Conservation (phyloP, 2,797 vertebrate species). For the Poeciliopsis gracilis region DNA sequence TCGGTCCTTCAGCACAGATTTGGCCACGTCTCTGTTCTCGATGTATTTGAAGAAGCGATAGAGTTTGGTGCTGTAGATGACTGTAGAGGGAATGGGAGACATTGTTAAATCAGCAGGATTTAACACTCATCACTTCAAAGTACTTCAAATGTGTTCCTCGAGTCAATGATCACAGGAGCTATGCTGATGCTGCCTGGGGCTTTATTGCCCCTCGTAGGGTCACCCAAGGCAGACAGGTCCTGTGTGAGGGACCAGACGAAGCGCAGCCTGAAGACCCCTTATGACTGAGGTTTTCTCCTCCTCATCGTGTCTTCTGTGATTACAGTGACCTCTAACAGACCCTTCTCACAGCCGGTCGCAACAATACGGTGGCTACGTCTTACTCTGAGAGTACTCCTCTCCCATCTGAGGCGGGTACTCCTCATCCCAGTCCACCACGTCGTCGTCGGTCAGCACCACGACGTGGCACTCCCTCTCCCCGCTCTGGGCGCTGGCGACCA, state of each 20-base stretch:
- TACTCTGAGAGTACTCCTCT: conserved; percentile 98
- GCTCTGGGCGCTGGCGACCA: conserved; percentile 97
- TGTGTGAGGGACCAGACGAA: too few relatives aligned
- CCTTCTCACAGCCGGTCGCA: too few relatives aligned
- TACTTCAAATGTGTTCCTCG: not conserved
- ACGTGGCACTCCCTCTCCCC: conserved; percentile 97
- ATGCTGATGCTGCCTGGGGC: too few relatives aligned
- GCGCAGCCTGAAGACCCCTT: too few relatives aligned
- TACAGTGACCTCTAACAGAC: too few relatives aligned
- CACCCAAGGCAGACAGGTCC: too few relatives aligned
- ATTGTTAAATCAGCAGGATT: not conserved
- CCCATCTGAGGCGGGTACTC: conserved; percentile 99
- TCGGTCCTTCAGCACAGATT: conserved; percentile 94
- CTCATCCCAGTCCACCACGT: conserved; percentile 98
- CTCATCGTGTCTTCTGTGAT: too few relatives aligned
- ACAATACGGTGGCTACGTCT: conserved; percentile 20
- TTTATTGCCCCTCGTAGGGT: too few relatives aligned
- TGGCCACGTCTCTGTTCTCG: conserved; percentile 97
- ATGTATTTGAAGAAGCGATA: conserved; percentile 99
- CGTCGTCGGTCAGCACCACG: conserved; percentile 96
- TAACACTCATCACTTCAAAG: not conserved
- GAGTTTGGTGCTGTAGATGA: conserved; percentile 99
- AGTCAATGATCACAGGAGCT: too few relatives aligned
- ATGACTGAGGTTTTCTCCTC: too few relatives aligned
- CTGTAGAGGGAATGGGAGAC: conserved; percentile 71